phyloP scores from a whole-genome alignment of 2,113 vertebrate genomes.

The Urocynchramus pylzowi region DNA sequence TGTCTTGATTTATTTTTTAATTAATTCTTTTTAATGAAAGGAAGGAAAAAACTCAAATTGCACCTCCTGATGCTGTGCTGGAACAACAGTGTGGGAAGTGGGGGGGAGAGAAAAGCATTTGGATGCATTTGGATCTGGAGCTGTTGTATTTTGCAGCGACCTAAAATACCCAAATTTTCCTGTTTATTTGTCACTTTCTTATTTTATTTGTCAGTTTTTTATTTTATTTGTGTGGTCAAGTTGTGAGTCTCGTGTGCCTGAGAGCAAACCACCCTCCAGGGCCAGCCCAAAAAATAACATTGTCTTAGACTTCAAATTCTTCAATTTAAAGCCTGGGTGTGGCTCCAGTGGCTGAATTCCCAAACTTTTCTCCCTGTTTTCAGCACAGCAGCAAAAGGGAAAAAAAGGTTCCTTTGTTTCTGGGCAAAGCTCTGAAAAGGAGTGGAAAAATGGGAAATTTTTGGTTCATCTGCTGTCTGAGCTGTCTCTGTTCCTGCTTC shows the following conservation, averaged over 20 bases:
- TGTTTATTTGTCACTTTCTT: not conserved
- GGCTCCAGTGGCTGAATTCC: not conserved
- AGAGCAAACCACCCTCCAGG: not conserved
- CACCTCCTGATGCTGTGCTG: not conserved
- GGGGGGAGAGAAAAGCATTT: not conserved
- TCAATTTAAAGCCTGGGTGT: too few species aligned
- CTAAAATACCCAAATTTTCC: not conserved
- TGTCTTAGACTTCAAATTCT: not conserved
- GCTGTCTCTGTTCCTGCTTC: not conserved
- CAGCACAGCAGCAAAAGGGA: not conserved
- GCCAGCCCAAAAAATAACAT: not conserved
- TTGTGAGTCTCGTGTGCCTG: not conserved
- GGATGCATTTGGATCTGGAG: not conserved
- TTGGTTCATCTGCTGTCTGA: not conserved
- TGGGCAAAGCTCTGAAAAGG: not conserved
- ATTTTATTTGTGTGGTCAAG: fast-evolving
- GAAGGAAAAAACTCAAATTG: not conserved
- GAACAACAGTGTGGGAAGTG: not conserved
- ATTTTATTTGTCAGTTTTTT: not conserved
- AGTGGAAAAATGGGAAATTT: not conserved
- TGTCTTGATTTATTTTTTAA: not conserved
- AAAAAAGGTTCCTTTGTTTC: not conserved
- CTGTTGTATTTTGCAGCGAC: not conserved
- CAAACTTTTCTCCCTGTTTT: not conserved
- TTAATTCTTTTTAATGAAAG: not conserved